Evolutionary conservation across 2,888 invertebrate species (phyloP).

Genomic region (Plemyria rubiginata): DNA sequence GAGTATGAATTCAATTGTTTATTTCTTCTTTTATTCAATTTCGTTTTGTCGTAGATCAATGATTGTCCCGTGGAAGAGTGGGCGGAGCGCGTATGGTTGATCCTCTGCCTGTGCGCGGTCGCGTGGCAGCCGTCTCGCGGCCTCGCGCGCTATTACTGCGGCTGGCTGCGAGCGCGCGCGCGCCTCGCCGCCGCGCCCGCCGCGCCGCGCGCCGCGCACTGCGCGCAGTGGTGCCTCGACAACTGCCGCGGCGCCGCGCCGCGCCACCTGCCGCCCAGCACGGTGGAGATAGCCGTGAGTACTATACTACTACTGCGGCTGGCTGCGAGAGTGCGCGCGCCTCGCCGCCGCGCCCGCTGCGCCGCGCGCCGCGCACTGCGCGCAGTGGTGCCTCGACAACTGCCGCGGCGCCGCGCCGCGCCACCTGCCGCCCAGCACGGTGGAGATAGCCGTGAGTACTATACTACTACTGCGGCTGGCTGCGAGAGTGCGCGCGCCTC

Average conservation of each 20-base stretch:
- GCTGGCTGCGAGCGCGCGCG: constrained; percentile 72
- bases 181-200: constrained; percentile 51
- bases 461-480: constrained; percentile 88
- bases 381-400: constrained; percentile 97
- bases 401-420: constrained; percentile 94
- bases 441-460: constrained; percentile 94
- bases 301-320: constrained; percentile 89
- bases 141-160: constrained; percentile 90
- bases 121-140: constrained; percentile 96
- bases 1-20: no score
- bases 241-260: constrained; percentile 95
- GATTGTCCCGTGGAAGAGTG: constrained; percentile 94
- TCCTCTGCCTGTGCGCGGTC: constrained; percentile 95
- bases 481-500: constrained; percentile 63
- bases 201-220: constrained; percentile 84
- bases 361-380: constrained; percentile 88
- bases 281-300: constrained; percentile 95
- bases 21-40: no score
- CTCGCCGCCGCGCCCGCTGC: constrained; percentile 47
- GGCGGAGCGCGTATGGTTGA: constrained; percentile 94
- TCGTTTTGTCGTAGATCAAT: constrained; percentile 82
- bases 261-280: constrained; percentile 93
- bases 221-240: constrained; percentile 97
- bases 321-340: constrained; percentile 70
- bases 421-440: constrained; percentile 94